Evolutionary conservation across 2,888 invertebrate species (phyloP), one percentile per base, ranked within the genome.

Genomic region (Lysandra coridon): DNA sequence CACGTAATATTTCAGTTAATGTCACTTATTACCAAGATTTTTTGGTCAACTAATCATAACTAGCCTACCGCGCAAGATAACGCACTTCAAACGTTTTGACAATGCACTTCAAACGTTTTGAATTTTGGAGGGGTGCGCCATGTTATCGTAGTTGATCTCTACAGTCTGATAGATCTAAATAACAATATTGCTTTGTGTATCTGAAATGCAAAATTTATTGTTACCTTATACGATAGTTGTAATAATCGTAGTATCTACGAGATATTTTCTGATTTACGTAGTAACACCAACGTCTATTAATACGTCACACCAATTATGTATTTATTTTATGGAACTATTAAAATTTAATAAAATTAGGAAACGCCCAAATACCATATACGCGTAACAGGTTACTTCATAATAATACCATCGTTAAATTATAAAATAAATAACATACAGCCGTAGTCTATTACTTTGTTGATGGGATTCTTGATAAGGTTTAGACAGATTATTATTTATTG

Each of bases 401-500:
- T 33, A 30, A 23, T 64, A 64, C 64, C 30, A 10, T 64, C 64
- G 10, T 62, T 3, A 64, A 64, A 64, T 5, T 33, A 69, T 69
- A 69, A 57, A 5, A 1, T 69, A 69, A 69, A 37, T 69, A 37
- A 33, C 69, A 69, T 30, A 64, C 33, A 5, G 14, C 14, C 23
- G 14, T 69, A 33, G 69, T 33, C 33, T 14, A 69, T 69, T 69
- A 69, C 69, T 12, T 30, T 33, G 14, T 14, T 69, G 33, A 69
- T 33, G 69, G 33, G 4, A 33, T 17, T 69, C 33, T 69, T 33
- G 33, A 33, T 69, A 5, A 14, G 14, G 33, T 30, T 30, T 12
- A 62, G 23, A 64, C 64, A 64, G 23, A 30, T 69, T 69, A 69
- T 69, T 69, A 69, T 69, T 69, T 33, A 69, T 69, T 69, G 33